Conservation (phyloP, 1,140 invertebrate species). For the Meloidogyne hapla region DNA sequence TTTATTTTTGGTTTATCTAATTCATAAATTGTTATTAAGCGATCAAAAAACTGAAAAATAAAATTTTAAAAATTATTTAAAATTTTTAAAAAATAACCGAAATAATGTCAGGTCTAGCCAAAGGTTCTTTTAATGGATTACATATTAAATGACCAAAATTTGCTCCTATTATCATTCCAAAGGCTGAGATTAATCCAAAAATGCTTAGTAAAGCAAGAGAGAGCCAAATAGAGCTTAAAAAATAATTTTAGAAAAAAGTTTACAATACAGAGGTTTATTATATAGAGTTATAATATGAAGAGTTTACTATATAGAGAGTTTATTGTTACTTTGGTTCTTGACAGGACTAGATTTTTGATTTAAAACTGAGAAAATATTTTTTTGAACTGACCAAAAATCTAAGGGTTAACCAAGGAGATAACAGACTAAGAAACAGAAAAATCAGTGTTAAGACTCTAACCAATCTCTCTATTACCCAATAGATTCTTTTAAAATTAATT, state of each 20-base stretch:
- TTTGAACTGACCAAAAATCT: background rate
- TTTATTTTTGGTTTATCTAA: constrained; percentile 22
- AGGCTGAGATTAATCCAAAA: constrained; percentile 47
- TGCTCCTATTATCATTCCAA: constrained; percentile 53
- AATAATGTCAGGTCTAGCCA: constrained; percentile 53
- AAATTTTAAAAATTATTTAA: background rate
- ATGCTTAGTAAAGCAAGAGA: constrained; percentile 46
- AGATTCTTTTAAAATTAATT: constrained; percentile 8
- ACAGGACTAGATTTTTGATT: too few species aligned
- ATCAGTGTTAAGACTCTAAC: too few species aligned
- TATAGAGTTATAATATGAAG: too few species aligned
- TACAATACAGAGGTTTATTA: too few species aligned
- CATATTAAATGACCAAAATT: constrained; percentile 56
- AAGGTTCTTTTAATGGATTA: constrained; percentile 56
- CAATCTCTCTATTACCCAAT: too few species aligned
- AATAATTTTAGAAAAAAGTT: background rate
- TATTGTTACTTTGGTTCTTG: too few species aligned
- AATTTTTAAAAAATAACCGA: constrained; percentile 34
- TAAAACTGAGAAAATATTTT: background rate
- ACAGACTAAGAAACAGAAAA: too few species aligned
- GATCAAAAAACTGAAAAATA: constrained; percentile 36
- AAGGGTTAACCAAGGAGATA: background rate
- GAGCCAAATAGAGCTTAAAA: constrained; percentile 61
- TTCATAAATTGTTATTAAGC: constrained; percentile 32
- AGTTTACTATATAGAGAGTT: too few species aligned